A percentile compares a stretch with the other conserved stretches of the same genome.
Conservation (phyloP, 1,140 invertebrate species). For the Periplaneta americana region DNA sequence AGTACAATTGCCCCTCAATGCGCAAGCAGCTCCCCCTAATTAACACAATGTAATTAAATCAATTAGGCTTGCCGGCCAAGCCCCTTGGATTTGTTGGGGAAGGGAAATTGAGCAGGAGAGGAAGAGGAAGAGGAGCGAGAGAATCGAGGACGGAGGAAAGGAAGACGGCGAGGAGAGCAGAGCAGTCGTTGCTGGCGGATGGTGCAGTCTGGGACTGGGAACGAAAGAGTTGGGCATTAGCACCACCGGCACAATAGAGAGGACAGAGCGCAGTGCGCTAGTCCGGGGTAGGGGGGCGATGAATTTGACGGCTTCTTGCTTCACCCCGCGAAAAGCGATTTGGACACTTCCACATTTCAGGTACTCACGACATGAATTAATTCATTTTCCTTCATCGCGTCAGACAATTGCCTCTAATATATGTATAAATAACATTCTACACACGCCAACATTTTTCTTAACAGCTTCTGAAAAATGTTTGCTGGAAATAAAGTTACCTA, state of each 20-base stretch:
- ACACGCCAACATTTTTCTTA: too few relatives aligned
- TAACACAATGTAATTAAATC: slow-evolving; percentile 23
- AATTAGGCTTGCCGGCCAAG: slow-evolving; percentile 17
- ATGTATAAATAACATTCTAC: too few relatives aligned
- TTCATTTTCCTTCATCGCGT: too few relatives aligned
- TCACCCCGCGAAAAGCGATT: too few relatives aligned
- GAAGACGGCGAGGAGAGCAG: background rate
- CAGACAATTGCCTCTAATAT: too few relatives aligned
- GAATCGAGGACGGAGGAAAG: background rate
- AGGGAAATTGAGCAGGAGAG: background rate
- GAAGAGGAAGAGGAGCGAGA: background rate
- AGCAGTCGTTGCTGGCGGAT: background rate
- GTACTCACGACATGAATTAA: too few relatives aligned
- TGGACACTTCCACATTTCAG: too few relatives aligned
- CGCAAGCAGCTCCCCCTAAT: slow-evolving; percentile 18
- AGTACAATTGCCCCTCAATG: slow-evolving; percentile 18
- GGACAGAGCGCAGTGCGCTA: background rate
- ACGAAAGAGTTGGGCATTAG: background rate
- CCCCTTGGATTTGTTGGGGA: slow-evolving; percentile 14
- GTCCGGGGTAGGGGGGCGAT: too few relatives aligned
- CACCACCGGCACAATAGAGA: too few relatives aligned
- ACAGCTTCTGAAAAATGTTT: too few relatives aligned
- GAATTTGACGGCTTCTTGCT: too few relatives aligned
- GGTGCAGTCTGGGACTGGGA: background rate
- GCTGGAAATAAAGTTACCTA: too few relatives aligned